phyloP scores from a whole-genome alignment of 2,797 vertebrate species.

The Lithobates sylvaticus region DNA sequence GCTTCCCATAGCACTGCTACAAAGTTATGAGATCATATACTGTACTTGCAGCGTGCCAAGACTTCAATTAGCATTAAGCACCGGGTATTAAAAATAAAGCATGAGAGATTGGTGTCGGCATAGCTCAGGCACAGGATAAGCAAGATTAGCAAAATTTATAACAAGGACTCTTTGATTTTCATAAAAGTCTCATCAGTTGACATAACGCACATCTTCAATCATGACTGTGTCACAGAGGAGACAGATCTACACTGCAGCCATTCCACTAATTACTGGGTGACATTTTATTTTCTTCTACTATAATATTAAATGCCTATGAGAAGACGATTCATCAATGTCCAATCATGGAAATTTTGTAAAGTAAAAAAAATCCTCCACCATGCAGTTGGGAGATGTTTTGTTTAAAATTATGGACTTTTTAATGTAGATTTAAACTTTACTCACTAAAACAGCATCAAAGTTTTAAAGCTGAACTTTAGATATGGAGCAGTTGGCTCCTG shows the following conservation, averaged over 20 bases:
- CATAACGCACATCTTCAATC: conserved; percentile 30
- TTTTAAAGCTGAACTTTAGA: no score
- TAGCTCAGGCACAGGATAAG: conserved; percentile 4
- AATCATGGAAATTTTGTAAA: neutral
- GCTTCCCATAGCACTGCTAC: neutral
- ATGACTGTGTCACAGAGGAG: neutral
- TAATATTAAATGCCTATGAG: conserved; percentile 4
- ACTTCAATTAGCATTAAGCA: conserved; percentile 50
- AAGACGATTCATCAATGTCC: neutral
- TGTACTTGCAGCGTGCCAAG: conserved; percentile 39
- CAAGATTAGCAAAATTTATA: conserved; percentile 41
- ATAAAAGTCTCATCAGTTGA: conserved; percentile 33
- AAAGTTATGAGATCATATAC: conserved; percentile 35
- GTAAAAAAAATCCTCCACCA: neutral
- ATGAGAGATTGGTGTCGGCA: conserved; percentile 16
- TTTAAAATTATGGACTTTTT: no score
- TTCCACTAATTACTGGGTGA: neutral
- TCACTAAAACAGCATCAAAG: no score
- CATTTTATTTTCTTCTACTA: neutral
- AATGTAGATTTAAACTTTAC: no score
- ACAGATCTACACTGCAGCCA: neutral
- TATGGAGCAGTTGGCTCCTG: no score
- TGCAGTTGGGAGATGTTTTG: no score
- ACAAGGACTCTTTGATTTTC: conserved; percentile 30
- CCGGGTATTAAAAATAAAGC: conserved; percentile 26